Conservation (phyloP, 2,888 invertebrate genomes). For the Alsophila aescularia region DNA sequence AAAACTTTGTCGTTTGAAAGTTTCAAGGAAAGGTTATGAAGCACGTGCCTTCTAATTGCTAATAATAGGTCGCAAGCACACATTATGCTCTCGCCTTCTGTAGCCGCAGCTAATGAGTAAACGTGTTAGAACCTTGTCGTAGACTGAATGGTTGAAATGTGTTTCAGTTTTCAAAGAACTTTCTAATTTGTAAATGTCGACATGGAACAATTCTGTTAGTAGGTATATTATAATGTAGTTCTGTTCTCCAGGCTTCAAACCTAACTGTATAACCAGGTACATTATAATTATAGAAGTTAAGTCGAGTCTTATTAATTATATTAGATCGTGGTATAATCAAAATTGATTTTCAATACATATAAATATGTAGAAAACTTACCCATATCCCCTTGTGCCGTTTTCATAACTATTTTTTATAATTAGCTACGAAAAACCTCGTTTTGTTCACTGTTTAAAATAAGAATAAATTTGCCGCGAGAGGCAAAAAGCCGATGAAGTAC, state of each 20-base stretch:
- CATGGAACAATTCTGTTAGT: neutral
- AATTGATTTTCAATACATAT: no score
- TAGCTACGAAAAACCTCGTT: no score
- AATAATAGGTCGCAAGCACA: slow-evolving; percentile 80
- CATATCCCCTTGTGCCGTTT: no score
- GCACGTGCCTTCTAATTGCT: slow-evolving; percentile 79
- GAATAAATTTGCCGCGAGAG: no score
- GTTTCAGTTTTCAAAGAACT: neutral
- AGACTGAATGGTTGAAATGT: neutral
- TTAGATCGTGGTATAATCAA: neutral
- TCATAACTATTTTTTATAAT: no score
- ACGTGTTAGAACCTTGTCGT: neutral
- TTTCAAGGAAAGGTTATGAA: slow-evolving; percentile 43
- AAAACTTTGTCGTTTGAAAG: slow-evolving; percentile 6
- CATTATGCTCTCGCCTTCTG: slow-evolving; percentile 66
- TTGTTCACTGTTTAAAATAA: no score
- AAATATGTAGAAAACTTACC: no score
- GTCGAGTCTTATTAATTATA: neutral
- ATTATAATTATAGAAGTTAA: slow-evolving; percentile 6
- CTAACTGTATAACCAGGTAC: neutral
- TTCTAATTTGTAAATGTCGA: neutral
- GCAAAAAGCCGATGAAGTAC: no score
- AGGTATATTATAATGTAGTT: neutral
- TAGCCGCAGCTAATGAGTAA: slow-evolving; percentile 11
- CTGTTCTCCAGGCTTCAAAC: neutral